Conservation (phyloP, 2,113 vertebrate genomes). For the Corynorhinus townsendii region DNA sequence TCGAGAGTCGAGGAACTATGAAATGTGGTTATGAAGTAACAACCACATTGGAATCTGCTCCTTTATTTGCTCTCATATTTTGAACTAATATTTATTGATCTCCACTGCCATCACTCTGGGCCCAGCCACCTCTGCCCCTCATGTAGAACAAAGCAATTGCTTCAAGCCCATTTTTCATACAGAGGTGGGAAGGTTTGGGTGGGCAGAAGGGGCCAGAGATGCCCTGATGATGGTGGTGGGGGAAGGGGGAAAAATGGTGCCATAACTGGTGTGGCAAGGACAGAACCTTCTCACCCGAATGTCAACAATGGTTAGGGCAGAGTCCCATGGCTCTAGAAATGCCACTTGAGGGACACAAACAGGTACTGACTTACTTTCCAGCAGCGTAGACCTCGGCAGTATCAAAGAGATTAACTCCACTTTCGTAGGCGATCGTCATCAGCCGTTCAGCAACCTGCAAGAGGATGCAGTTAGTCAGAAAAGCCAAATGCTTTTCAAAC, state of each 20-base stretch:
- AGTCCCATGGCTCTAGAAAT: not conserved
- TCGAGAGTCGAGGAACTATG: rapidly evolving
- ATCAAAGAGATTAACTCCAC: constrained; percentile 97
- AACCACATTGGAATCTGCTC: not conserved
- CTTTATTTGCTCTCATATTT: not conserved
- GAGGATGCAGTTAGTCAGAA: not conserved
- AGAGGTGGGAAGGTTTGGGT: not conserved
- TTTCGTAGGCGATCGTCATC: constrained; percentile 98
- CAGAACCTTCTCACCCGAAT: not conserved
- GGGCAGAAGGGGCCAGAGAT: not conserved
- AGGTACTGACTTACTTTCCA: constrained; percentile 87
- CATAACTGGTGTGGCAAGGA: not conserved
- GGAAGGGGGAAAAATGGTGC: not conserved
- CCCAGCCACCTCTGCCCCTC: not conserved
- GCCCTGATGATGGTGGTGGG: too few relatives aligned
- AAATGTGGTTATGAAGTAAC: not conserved
- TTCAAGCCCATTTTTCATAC: not conserved
- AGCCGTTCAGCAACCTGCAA: constrained; percentile 94
- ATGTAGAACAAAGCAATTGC: not conserved
- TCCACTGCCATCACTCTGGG: not conserved
- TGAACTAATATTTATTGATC: not conserved
- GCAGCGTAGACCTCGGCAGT: constrained; percentile 97
- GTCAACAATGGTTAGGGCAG: not conserved
- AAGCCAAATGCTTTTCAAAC: not conserved
- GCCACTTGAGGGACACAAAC: not conserved